Conservation (phyloP, 2,797 vertebrate species). For the Oceanodroma leucorhoa region DNA sequence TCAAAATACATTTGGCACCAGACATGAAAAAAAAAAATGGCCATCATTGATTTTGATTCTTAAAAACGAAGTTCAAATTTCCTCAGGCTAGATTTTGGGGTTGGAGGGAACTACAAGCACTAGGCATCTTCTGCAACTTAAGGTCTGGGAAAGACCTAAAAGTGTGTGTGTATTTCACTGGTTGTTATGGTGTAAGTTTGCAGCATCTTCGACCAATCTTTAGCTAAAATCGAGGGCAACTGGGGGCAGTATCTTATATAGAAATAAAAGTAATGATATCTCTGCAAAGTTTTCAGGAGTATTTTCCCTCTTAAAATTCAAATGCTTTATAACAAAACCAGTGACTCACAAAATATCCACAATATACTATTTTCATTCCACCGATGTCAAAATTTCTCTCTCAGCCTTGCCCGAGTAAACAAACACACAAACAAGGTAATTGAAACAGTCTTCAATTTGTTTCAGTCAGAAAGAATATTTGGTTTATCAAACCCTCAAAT, state of each 20-base stretch:
- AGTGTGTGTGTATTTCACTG: background rate
- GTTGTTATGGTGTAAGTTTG: background rate
- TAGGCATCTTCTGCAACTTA: background rate
- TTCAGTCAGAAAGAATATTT: background rate
- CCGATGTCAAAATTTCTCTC: background rate
- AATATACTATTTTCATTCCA: background rate
- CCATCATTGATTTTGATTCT: background rate
- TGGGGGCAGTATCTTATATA: background rate
- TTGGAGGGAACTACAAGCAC: background rate
- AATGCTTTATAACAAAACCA: background rate
- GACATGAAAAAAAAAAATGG: background rate
- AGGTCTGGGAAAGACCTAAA: background rate
- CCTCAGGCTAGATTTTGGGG: background rate
- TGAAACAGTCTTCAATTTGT: background rate
- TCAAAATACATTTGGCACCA: background rate
- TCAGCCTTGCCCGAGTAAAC: background rate
- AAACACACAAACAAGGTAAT: background rate
- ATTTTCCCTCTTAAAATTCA: background rate
- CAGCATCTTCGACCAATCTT: background rate
- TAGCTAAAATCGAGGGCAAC: background rate
- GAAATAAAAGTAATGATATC: background rate
- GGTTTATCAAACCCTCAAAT: background rate
- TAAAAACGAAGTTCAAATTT: background rate
- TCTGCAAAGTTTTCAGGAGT: background rate
- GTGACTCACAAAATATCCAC: background rate